Conservation (phyloP, 2,888 invertebrate genomes). For the Trichogramma dendrolimi region DNA sequence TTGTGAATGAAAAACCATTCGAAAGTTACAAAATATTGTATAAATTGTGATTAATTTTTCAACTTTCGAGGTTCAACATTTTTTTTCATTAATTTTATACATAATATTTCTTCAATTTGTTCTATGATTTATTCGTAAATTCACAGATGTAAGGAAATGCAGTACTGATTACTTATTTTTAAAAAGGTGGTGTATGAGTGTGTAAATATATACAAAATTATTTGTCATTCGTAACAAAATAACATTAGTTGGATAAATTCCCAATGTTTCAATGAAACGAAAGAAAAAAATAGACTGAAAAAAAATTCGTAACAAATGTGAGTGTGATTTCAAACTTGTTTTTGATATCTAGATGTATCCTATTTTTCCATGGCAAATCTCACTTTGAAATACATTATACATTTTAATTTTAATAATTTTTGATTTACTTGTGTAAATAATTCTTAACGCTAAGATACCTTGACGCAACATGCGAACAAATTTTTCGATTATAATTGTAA, state of each 20-base stretch:
- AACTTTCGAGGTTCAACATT: too few species aligned
- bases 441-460: conserved; percentile 8
- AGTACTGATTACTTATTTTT: conserved; percentile 19
- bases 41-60: too few species aligned
- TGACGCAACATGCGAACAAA: neutral
- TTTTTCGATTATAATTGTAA: too few species aligned
- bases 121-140: neutral
- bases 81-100: neutral
- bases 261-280: conserved; percentile 22
- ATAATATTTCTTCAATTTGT: neutral
- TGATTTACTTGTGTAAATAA: conserved; percentile 7
- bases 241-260: conserved; percentile 22
- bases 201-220: conserved; percentile 27
- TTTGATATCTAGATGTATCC: conserved; percentile 23
- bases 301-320: conserved; percentile 23
- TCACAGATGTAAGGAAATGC: conserved; percentile 7
- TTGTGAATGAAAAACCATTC: too few species aligned
- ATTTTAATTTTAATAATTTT: conserved; percentile 14
- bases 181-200: conserved; percentile 12
- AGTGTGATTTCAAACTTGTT: conserved; percentile 24
- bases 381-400: conserved; percentile 6
- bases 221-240: conserved; percentile 23
- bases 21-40: too few species aligned
- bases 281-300: conserved; percentile 29
- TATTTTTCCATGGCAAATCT: conserved; percentile 17